phyloP scores from a whole-genome alignment of 1,140 invertebrate genomes.

The Scylla paramamosain region DNA sequence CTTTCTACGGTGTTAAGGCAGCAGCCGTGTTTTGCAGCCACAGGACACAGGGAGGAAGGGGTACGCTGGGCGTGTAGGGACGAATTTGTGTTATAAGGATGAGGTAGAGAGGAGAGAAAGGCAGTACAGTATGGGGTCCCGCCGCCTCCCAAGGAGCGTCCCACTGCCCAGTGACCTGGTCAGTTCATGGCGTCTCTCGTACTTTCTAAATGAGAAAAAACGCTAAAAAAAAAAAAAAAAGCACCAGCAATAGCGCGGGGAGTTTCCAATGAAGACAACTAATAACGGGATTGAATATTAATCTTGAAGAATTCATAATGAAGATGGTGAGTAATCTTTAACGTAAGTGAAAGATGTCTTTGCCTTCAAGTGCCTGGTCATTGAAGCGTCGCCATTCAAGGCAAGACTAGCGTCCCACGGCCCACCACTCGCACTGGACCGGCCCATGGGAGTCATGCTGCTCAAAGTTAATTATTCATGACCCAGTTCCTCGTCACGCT shows the following conservation, averaged over 20 bases:
- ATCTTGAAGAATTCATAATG: not conserved
- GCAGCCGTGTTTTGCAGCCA: not conserved
- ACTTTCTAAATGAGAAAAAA: not conserved
- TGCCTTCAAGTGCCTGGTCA: not conserved
- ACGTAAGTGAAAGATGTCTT: not conserved
- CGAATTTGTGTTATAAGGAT: not conserved
- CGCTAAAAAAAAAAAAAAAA: not conserved
- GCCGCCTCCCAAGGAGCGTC: slow-evolving; percentile 7
- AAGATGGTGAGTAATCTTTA: not conserved
- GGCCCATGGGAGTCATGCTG: not conserved
- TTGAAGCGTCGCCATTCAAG: not conserved
- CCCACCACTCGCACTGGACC: not conserved
- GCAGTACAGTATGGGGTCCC: not conserved
- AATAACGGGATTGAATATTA: not conserved
- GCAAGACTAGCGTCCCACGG: not conserved
- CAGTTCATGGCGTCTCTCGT: not conserved
- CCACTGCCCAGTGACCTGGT: slow-evolving; percentile 17
- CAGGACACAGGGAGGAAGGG: not conserved
- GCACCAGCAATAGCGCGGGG: not conserved
- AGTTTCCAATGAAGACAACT: not conserved
- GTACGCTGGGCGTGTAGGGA: not conserved
- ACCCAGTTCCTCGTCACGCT: slow-evolving; percentile 17
- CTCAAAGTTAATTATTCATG: slow-evolving; percentile 24
- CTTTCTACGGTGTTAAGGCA: not conserved
- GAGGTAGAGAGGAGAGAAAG: not conserved